Evolutionary conservation across 2,888 invertebrate species (phyloP).

Genomic region (Eupithecia insigniata): DNA sequence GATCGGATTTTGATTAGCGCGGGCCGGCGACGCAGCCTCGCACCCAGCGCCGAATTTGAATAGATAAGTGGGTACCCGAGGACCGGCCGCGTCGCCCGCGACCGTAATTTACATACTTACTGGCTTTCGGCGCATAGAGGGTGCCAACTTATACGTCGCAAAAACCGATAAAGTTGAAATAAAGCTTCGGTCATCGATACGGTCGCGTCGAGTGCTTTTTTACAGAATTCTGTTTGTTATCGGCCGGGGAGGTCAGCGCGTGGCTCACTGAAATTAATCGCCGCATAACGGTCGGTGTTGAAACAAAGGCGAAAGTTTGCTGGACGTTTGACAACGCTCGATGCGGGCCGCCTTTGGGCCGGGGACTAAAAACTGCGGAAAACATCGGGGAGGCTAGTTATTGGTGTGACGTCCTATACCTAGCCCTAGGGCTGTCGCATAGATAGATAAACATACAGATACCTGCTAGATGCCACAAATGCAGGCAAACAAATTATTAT

Average conservation of each 20-base stretch:
- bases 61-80: constrained; percentile 83
- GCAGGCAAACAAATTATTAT: not conserved
- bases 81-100: constrained; percentile 72
- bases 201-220: constrained; percentile 74
- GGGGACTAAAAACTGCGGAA: constrained; percentile 35
- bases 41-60: constrained; percentile 81
- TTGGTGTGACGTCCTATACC: not conserved
- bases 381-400: constrained; percentile 45
- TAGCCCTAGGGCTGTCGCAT: not conserved
- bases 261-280: constrained; percentile 67
- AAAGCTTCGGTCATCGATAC: constrained; percentile 80
- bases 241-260: constrained; percentile 48
- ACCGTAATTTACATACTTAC: constrained; percentile 85
- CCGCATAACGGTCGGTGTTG: constrained; percentile 48
- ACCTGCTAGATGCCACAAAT: not conserved
- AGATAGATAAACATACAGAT: not conserved
- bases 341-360: constrained; percentile 30
- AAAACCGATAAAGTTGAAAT: constrained; percentile 83
- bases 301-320: constrained; percentile 32
- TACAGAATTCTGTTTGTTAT: constrained; percentile 76
- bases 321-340: constrained; percentile 38
- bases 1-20: constrained; percentile 85
- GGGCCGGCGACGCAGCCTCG: constrained; percentile 79
- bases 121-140: constrained; percentile 80
- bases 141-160: constrained; percentile 80